A percentile compares a stretch with the other conserved stretches of the same genome.
These are phyloP conservation scores for Hypolimnas misippus DNA, from an alignment of 2,888 invertebrate genomes.

Conservation along the genomic window DNA sequence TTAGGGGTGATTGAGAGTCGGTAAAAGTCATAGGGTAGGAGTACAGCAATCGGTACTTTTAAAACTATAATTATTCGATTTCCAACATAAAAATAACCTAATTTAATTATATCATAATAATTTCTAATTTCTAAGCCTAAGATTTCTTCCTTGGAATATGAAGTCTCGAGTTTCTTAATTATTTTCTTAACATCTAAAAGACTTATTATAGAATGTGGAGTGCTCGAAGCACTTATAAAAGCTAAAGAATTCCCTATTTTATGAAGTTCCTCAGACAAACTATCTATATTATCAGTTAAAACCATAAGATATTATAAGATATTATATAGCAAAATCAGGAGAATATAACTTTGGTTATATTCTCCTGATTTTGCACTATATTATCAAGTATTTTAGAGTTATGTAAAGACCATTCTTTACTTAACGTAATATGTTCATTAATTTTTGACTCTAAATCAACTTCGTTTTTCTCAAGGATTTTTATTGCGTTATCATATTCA, in stretches of 20 bases:
- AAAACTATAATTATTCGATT: constrained; percentile 1
- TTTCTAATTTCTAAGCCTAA: background rate
- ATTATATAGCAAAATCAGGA: too few relatives aligned
- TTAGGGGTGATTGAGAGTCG: too few relatives aligned
- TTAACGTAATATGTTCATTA: constrained; percentile 30
- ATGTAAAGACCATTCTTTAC: constrained; percentile 18
- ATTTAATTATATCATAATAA: constrained; percentile 1
- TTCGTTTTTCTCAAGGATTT: constrained; percentile 25
- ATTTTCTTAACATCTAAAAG: constrained; percentile 29
- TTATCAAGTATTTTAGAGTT: constrained; percentile 20
- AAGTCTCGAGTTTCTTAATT: constrained; percentile 27
- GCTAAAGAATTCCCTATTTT: constrained; percentile 38
- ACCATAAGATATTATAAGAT: background rate
- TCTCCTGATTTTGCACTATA: constrained; percentile 21
- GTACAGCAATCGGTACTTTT: background rate
- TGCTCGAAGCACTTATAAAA: constrained; percentile 40
- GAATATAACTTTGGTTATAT: constrained; percentile 16
- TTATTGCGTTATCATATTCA: constrained; percentile 22
- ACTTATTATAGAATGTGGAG: constrained; percentile 36
- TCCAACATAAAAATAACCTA: background rate
- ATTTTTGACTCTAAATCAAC: constrained; percentile 17
- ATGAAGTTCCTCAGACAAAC: constrained; percentile 31
- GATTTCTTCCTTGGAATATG: constrained; percentile 5
- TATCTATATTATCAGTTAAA: too few relatives aligned
- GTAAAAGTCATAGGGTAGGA: too few relatives aligned